A percentile compares a stretch with the other conserved stretches of the same genome.
Conservation (phyloP, 2,113 vertebrate genomes). For the Gulo gulo region DNA sequence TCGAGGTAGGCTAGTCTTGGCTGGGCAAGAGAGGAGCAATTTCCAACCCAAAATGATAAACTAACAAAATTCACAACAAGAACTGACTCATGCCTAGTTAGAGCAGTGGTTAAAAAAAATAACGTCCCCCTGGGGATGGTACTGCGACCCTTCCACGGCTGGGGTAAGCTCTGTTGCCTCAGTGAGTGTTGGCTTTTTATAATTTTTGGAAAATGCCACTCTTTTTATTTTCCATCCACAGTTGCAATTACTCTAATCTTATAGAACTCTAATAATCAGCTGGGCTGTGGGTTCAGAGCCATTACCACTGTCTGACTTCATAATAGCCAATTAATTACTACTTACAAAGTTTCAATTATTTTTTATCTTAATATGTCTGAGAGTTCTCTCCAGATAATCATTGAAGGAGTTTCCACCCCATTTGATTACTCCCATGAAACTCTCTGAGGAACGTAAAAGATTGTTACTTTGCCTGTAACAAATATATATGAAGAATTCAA, state of each 20-base stretch:
- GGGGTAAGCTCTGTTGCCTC: neutral
- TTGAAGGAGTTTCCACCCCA: neutral
- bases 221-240: neutral
- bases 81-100: neutral
- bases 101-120: neutral
- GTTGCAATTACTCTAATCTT: conserved; percentile 29
- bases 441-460: neutral
- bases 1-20: neutral
- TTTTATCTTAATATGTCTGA: conserved; percentile 55
- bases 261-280: neutral
- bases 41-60: neutral
- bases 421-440: conserved; percentile 10
- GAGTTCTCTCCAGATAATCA: conserved; percentile 46
- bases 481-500: neutral
- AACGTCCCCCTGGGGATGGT: neutral
- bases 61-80: neutral
- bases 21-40: neutral
- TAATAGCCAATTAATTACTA: conserved; percentile 50
- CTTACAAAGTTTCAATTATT: conserved; percentile 44
- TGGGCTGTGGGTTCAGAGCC: neutral
- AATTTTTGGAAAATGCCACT: neutral
- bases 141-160: neutral
- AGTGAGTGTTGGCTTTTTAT: neutral
- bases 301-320: neutral
- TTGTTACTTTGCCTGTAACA: neutral